These are phyloP conservation scores for Dastarcus helophoroides DNA, from an alignment of 2,888 invertebrate genomes.

Conservation along the genomic window DNA sequence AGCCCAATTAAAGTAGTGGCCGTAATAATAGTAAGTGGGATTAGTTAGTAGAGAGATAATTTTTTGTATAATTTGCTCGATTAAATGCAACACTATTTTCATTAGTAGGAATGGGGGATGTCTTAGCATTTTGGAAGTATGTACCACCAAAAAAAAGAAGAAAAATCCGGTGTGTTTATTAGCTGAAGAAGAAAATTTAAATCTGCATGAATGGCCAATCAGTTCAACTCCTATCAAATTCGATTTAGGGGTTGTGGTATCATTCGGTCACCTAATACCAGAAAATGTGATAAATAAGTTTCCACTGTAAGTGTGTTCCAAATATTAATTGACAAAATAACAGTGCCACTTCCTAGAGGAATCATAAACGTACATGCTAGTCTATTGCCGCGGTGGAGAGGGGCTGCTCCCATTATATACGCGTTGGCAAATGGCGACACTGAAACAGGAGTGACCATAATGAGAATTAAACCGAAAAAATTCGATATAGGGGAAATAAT, in stretches of 20 bases:
- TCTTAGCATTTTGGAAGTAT: slow-evolving; percentile 52
- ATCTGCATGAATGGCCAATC: slow-evolving; percentile 42
- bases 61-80: slow-evolving; percentile 1
- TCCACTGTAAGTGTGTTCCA: slow-evolving; percentile 68
- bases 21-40: too few relatives aligned
- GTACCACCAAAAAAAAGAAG: slow-evolving; percentile 52
- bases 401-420: slow-evolving; percentile 84
- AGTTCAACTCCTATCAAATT: slow-evolving; percentile 41
- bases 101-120: slow-evolving; percentile 43
- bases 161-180: slow-evolving; percentile 56
- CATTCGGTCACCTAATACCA: slow-evolving; percentile 88
- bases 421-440: slow-evolving; percentile 73
- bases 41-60: too few relatives aligned
- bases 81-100: slow-evolving; percentile 11
- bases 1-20: too few relatives aligned
- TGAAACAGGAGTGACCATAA: slow-evolving; percentile 74
- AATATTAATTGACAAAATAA: too few relatives aligned
- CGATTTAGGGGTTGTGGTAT: slow-evolving; percentile 83
- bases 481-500: slow-evolving; percentile 73
- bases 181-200: slow-evolving; percentile 50
- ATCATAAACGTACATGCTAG: slow-evolving; percentile 93
- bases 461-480: slow-evolving; percentile 70
- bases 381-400: slow-evolving; percentile 83
- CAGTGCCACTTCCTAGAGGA: slow-evolving; percentile 64
- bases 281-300: slow-evolving; percentile 61